Evolutionary conservation across 2,797 vertebrate genomes (phyloP), one percentile per base, ranked within the genome.

Genomic region (Pantherophis vulpinus): DNA sequence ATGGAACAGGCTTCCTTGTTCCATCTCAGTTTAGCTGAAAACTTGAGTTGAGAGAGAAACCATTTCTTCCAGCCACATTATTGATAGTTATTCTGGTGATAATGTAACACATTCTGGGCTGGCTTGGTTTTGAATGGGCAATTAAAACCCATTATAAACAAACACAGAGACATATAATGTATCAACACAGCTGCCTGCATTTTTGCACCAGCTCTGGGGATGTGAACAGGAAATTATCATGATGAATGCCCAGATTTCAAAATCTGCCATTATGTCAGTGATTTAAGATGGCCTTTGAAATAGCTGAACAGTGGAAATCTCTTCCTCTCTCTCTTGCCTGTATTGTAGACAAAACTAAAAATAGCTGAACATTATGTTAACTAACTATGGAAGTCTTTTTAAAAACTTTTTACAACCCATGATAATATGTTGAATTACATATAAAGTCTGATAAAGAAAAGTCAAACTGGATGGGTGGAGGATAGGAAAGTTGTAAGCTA

Each of bases 371-470:
- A 59, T 83, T 89, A 5, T 87, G 13, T 12, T 55, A 91, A 94
- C 91, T 91, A 47, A 83, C 20, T 83, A 20, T 83, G 20, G 74
- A 83, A 83, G 74, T 83, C 74, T 83, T 83, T 47, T 87, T 83
- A 91, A 47, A 42, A 27, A 5, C 86, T 42, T 89, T 87, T 91
- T 91, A 63, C 70, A 91, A 87, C 5, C 86, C 61, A 51, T 93
- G 4, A 63, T 93, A 94, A 95, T 79, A 79, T 79, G 37, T 47
- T 83, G 74, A 47, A 83, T 47, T 47, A 83, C 37, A 47, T 47
- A 47, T 83, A 47, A 42, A 79, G 74, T 83, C 74, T 47, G 20
- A 83, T 47, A 83, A 83, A 42, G 74, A 83, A 83, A 83, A 42
- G 74, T 83, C 37, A 11, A 83, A 83, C 20, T 83, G 74, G 37